phyloP scores from a whole-genome alignment of 2,113 vertebrate genomes.

The Megaleporinus macrocephalus region DNA sequence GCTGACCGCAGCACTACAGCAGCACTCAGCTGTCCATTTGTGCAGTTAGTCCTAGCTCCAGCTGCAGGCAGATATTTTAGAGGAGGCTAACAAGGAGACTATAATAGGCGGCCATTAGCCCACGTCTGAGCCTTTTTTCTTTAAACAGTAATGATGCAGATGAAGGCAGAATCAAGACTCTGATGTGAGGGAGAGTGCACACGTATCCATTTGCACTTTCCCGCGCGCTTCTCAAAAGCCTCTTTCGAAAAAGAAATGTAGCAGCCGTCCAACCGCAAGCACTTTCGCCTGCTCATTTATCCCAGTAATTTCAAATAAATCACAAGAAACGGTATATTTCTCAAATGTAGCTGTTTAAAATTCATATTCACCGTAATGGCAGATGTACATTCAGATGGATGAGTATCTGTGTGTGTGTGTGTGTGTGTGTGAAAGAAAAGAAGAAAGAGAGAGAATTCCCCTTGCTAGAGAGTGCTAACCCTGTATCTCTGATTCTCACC shows the following conservation, averaged over 20 bases:
- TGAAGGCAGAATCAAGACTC: not conserved
- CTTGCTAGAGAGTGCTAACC: not conserved
- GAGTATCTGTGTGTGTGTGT: not conserved
- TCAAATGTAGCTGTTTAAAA: not conserved
- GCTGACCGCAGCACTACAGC: conserved; percentile 63
- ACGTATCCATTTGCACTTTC: not conserved
- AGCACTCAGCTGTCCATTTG: conserved; percentile 67
- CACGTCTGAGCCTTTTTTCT: not conserved
- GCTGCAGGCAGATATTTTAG: conserved; percentile 71
- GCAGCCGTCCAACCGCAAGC: not conserved
- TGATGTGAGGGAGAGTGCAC: not conserved
- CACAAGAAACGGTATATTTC: not conserved
- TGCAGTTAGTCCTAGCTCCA: conserved; percentile 69
- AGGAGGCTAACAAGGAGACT: conserved; percentile 74
- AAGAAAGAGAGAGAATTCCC: not conserved
- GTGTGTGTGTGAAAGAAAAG: too few relatives aligned
- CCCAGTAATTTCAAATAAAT: not conserved
- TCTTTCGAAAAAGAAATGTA: not conserved
- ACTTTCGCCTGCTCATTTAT: not conserved
- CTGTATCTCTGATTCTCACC: conserved; percentile 1
- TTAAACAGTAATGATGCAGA: not conserved
- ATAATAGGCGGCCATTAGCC: conserved; percentile 60
- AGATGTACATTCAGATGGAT: not conserved
- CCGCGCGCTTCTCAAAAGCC: not conserved
- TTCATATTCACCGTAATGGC: not conserved